A percentile compares a stretch with the other conserved stretches of the same genome.
phyloP scores from a whole-genome alignment of 2,797 vertebrate species.

The Sternotherus odoratus region DNA sequence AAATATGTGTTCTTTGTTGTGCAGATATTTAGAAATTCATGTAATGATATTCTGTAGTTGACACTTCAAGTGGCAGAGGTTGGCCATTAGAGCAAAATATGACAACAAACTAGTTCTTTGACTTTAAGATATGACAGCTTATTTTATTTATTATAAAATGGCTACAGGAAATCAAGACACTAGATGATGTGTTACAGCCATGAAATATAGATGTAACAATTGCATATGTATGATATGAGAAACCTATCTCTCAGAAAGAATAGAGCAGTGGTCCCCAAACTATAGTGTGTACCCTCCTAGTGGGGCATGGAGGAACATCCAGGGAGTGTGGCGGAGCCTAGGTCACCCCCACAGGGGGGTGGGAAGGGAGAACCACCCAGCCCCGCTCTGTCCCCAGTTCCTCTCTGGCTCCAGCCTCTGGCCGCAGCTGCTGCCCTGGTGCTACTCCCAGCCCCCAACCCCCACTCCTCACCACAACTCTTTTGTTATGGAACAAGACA shows the following conservation, averaged over 20 bases:
- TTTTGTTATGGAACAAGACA: neutral
- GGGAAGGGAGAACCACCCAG: no score
- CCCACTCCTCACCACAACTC: no score
- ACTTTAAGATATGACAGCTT: neutral
- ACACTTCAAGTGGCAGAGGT: neutral
- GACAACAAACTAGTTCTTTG: neutral
- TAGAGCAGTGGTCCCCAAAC: no score
- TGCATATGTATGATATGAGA: neutral
- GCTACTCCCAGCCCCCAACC: no score
- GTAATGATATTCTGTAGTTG: neutral
- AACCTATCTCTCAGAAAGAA: neutral
- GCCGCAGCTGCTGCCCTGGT: no score
- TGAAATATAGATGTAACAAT: neutral
- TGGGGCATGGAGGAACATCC: no score
- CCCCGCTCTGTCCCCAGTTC: no score
- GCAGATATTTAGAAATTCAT: neutral
- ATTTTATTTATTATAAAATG: slow-evolving; percentile 15
- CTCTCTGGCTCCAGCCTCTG: no score
- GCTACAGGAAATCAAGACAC: neutral
- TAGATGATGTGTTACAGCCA: neutral
- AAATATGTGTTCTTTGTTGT: neutral
- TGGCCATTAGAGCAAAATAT: neutral
- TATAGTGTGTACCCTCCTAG: no score
- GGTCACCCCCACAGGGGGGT: no score
- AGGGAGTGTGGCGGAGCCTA: no score